Evolutionary conservation across 2,797 vertebrate species (phyloP), one percentile per base, ranked within the genome.

Genomic region (Schizopygopsis malacanthus): DNA sequence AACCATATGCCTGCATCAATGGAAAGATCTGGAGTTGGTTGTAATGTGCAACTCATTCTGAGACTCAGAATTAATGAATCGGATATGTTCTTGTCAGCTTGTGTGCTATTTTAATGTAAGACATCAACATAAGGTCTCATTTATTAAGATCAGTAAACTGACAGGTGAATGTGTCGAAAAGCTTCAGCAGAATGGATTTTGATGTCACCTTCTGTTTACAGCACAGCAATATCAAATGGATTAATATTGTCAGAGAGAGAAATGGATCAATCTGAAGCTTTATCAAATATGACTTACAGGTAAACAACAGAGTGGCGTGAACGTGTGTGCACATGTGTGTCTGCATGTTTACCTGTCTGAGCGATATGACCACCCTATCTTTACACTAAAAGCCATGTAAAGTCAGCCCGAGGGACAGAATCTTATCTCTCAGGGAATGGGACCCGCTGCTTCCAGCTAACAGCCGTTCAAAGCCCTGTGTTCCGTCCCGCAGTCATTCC

Each of bases 61-160:
- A 54, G 73, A 45, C 47, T 15, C 13, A 20, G 9, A 45, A 45
- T 45, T 22, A 56, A 84, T 70, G 18, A 59, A 25, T 59, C 25
- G 7, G 11, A 70, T 39, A 12, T 82, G 50, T 56, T 54, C 65
- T 52, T 47, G 65, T 79, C 65, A 85, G 65, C 83, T 71, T 87
- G 63, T 63, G 28, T 63, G 15, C 39, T 43, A 59, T 79, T 85
- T 22, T 71, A 59, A 59, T 79, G 52, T 11, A 12, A 72, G 63
- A 79, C 41, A 85, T 8, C 18, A 61, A 25, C 52, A 33, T 79
- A 79, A 45, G 52, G 72, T 28, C 59, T n/a, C 56, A 71, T 89
- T 83, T 86, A 87, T 88, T 85, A 85, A 61, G 61, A 69, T 88
- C 85, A 87, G 80, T 79, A 70, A 75, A 71, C 72, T 87, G 89